Evolutionary conservation across 1,140 invertebrate species (phyloP).

Genomic region (Pseudomyrmex gracilis): DNA sequence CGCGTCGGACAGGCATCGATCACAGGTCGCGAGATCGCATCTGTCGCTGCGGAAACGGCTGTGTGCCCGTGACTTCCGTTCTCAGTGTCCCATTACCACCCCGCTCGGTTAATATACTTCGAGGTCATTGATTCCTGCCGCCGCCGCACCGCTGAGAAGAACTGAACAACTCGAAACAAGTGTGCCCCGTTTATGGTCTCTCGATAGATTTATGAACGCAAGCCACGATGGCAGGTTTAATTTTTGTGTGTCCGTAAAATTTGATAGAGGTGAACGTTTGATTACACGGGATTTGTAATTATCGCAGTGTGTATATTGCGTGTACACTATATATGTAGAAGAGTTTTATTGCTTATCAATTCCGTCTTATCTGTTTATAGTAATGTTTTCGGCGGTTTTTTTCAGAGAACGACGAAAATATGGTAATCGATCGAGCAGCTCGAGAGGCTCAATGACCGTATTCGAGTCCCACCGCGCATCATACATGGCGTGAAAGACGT

Average conservation of each 20-base stretch:
- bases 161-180: slow-evolving; percentile 47
- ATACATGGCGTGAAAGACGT: slow-evolving; percentile 69
- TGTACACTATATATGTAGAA: too few relatives aligned
- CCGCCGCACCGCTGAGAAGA: slow-evolving; percentile 11
- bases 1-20: slow-evolving; percentile 29
- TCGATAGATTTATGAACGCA: slow-evolving; percentile 28
- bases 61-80: slow-evolving; percentile 78
- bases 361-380: slow-evolving; percentile 8
- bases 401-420: slow-evolving; percentile 52
- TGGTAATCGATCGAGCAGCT: slow-evolving; percentile 61
- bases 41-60: slow-evolving; percentile 81
- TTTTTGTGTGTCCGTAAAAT: not conserved
- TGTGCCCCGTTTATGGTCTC: not conserved
- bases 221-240: slow-evolving; percentile 24
- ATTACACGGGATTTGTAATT: slow-evolving; percentile 10
- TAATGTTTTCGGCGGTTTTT: slow-evolving; percentile 34
- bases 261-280: slow-evolving; percentile 32
- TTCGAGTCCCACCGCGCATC: slow-evolving; percentile 49
- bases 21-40: slow-evolving; percentile 74
- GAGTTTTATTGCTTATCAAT: slow-evolving; percentile 26
- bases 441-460: slow-evolving; percentile 69
- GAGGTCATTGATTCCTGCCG: slow-evolving; percentile 19
- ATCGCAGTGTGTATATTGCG: slow-evolving; percentile 4
- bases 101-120: slow-evolving; percentile 72
- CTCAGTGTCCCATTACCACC: slow-evolving; percentile 76